phyloP scores from a whole-genome alignment of 2,888 invertebrate species.

The Lasius platythorax region DNA sequence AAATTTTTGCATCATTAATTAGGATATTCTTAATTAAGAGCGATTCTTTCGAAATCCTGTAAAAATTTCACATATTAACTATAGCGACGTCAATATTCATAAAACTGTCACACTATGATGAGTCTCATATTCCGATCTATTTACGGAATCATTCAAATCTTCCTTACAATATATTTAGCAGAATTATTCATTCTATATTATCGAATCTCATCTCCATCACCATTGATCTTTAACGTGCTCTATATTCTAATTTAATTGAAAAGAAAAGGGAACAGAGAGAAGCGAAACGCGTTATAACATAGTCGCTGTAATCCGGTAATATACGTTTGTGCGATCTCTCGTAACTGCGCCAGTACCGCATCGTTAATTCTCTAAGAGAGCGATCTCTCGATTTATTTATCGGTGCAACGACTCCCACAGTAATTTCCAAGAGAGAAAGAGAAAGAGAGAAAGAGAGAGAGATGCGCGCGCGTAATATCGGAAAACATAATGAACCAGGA shows the following conservation, averaged over 20 bases:
- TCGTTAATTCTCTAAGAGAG: conserved; percentile 19
- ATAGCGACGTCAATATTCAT: conserved; percentile 2
- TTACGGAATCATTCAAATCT: conserved; percentile 9
- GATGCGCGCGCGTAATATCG: conserved; percentile 34
- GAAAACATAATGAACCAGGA: conserved; percentile 52
- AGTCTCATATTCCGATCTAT: background rate
- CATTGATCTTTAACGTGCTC: conserved; percentile 37
- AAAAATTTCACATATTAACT: background rate
- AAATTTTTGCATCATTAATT: background rate
- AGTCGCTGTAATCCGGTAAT: conserved; percentile 23
- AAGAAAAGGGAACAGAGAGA: background rate
- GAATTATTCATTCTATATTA: conserved; percentile 21
- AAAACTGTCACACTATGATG: conserved; percentile 11
- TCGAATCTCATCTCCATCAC: background rate
- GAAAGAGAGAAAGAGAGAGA: background rate
- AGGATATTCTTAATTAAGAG: background rate
- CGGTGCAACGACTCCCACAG: background rate
- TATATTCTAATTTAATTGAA: conserved; percentile 34
- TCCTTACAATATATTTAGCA: conserved; percentile 5
- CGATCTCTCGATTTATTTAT: conserved; percentile 36
- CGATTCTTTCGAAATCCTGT: background rate
- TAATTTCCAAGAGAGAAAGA: background rate
- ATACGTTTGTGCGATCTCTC: conserved; percentile 22
- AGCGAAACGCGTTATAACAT: background rate
- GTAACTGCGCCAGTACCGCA: background rate